Evolutionary conservation across 2,113 vertebrate genomes (phyloP), one percentile per base, ranked within the genome.

Genomic region (Steatornis caripensis): DNA sequence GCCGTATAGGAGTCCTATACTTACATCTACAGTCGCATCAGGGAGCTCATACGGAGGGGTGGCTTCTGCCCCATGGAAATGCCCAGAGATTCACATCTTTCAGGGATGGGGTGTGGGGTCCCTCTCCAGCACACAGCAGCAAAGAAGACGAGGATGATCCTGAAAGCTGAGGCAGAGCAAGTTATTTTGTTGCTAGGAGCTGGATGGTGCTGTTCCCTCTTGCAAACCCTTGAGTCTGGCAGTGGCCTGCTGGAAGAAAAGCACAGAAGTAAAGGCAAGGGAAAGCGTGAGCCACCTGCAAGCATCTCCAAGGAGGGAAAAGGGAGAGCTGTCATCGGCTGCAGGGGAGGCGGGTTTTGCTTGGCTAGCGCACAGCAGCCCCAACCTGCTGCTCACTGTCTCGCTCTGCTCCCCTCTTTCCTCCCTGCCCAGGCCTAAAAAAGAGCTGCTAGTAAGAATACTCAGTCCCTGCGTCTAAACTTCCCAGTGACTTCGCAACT

Each of bases 361-460:
- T 70, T 57, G 29, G 19, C 39, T 55, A 18, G 12, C 18, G 55
- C 68, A 53, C 34, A 68, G 58, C 29, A 76, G 71, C 39, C 6
- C 4, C 11, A 41, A 1, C 43, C n/a, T 86, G 48, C 27, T 18
- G 2, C 0, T 0, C 5, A 0, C 66, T 39, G 51, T 5, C 5
- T 54, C 1, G 2, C 27, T 62, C 48, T 80, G 39, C 53, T 48
- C 24, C n/a, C 39, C 58, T 45, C 36, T 76, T 71, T 57, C 14
- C 10, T 41, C 17, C 34, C 5, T 3, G 6, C 3, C 21, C n/a
- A 43, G 68, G 41, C 64, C 68, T 79, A n/a, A 9, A 26, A 26
- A 62, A 39, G 23, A 75, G 43, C 75, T 75, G 24, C 2, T 8
- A 69, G 8, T 16, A 15, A 32, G 14, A 71, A 57, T 39, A 27